Conservation (phyloP, 2,797 vertebrate species). For the Lerista edwardsae region DNA sequence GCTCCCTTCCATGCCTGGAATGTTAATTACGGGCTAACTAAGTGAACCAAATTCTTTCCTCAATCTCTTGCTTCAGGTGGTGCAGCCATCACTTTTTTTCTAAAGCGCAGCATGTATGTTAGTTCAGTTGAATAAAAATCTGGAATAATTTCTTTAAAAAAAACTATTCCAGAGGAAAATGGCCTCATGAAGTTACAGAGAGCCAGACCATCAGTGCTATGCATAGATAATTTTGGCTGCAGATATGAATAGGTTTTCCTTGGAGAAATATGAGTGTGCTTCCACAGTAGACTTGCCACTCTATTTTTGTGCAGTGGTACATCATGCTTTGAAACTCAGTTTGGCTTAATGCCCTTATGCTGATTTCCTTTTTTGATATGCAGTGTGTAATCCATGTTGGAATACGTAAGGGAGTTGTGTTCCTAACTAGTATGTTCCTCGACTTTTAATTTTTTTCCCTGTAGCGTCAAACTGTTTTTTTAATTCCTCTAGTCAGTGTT, state of each 20-base stretch:
- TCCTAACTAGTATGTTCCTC: not conserved
- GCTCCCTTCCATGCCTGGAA: not conserved
- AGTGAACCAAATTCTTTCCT: not conserved
- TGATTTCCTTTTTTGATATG: not conserved
- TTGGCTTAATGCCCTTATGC: not conserved
- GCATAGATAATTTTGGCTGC: too few species aligned
- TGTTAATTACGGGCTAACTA: not conserved
- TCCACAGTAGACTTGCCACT: not conserved
- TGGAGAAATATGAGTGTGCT: not conserved
- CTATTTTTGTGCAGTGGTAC: not conserved
- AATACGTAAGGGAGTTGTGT: not conserved
- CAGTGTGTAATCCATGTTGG: not conserved
- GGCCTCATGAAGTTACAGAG: not conserved
- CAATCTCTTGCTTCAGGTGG: not conserved
- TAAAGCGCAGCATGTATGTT: not conserved
- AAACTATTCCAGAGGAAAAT: not conserved
- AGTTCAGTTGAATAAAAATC: not conserved
- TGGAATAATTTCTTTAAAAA: too few species aligned
- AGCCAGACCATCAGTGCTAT: not conserved
- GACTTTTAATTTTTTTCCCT: not conserved
- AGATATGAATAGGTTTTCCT: not conserved
- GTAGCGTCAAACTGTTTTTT: too few species aligned
- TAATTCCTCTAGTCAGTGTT: not conserved
- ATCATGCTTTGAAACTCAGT: not conserved
- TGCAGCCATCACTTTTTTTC: not conserved